These are phyloP conservation scores for Oreocharis arfaki DNA, from an alignment of 2,113 vertebrate species.

Conservation along the genomic window DNA sequence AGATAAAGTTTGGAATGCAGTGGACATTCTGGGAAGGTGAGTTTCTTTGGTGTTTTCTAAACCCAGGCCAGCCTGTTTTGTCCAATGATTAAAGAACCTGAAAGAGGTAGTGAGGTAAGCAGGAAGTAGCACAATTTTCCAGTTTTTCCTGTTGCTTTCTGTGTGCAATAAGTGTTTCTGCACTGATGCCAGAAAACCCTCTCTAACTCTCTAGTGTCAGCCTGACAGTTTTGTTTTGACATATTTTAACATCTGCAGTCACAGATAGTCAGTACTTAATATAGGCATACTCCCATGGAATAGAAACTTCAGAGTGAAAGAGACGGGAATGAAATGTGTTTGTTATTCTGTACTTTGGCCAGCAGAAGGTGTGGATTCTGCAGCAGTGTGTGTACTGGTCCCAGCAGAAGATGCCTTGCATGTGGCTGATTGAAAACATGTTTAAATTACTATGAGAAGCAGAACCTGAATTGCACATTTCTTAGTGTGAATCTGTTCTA, in stretches of 20 bases:
- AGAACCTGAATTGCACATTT: background rate
- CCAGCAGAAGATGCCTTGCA: background rate
- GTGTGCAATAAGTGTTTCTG: background rate
- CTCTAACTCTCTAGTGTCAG: background rate
- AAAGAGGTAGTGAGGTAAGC: background rate
- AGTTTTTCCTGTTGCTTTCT: background rate
- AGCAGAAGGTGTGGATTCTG: background rate
- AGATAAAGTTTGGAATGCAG: slow-evolving; percentile 78
- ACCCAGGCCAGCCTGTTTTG: background rate
- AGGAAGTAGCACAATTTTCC: background rate
- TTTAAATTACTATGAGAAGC: background rate
- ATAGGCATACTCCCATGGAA: background rate
- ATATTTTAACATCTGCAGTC: background rate
- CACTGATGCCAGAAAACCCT: background rate
- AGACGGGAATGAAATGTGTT: background rate
- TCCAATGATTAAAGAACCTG: background rate
- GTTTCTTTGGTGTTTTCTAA: background rate
- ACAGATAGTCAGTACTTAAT: background rate
- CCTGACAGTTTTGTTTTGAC: background rate
- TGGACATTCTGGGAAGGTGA: slow-evolving; percentile 82
- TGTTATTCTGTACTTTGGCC: background rate
- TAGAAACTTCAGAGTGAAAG: background rate
- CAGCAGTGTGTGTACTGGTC: background rate
- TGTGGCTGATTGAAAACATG: fast-evolving
- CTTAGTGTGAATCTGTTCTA: background rate